phyloP scores from a whole-genome alignment of 2,113 vertebrate species.

The Xiphophorus couchianus region DNA sequence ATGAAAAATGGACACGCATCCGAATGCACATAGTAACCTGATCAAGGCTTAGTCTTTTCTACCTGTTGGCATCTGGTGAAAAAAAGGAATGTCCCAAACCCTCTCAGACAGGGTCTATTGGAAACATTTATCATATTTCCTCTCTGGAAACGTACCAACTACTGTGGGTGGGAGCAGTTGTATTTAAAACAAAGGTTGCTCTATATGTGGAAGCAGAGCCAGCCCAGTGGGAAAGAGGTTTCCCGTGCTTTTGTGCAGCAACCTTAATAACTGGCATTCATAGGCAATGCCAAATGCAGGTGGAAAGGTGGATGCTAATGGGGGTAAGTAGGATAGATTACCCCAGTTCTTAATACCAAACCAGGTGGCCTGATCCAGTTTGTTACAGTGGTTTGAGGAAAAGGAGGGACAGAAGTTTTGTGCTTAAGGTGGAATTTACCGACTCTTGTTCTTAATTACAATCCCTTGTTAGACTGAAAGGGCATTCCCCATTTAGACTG shows the following conservation, averaged over 20 bases:
- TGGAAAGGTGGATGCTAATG: conserved; percentile 49
- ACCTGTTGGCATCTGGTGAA: conserved; percentile 64
- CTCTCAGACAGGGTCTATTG: conserved; percentile 37
- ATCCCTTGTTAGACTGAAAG: conserved; percentile 28
- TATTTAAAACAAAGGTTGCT: conserved; percentile 75
- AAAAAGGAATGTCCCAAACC: conserved; percentile 50
- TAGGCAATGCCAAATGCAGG: conserved; percentile 67
- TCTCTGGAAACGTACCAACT: conserved; percentile 28
- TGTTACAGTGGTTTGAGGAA: conserved; percentile 34
- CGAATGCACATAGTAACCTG: conserved; percentile 52
- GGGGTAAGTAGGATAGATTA: conserved; percentile 31
- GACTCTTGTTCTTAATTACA: conserved; percentile 36
- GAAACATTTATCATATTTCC: conserved; percentile 73
- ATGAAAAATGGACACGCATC: conserved; percentile 37
- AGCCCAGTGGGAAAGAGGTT: conserved; percentile 49
- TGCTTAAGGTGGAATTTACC: conserved; percentile 33
- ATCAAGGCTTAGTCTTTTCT: conserved; percentile 46
- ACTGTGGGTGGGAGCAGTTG: conserved; percentile 47
- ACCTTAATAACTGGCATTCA: conserved; percentile 77
- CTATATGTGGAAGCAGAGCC: conserved; percentile 75
- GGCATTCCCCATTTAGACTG: conserved; percentile 7
- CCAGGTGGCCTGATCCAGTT: conserved; percentile 66
- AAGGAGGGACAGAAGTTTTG: conserved; percentile 30
- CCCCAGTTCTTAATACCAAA: conserved; percentile 35
- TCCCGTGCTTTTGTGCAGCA: conserved; percentile 62